Percentiles rank a stretch among this genome's conserved stretches.
Evolutionary conservation across 2,797 vertebrate species (phyloP).

Genomic region (Threskiornis aethiopicus): DNA sequence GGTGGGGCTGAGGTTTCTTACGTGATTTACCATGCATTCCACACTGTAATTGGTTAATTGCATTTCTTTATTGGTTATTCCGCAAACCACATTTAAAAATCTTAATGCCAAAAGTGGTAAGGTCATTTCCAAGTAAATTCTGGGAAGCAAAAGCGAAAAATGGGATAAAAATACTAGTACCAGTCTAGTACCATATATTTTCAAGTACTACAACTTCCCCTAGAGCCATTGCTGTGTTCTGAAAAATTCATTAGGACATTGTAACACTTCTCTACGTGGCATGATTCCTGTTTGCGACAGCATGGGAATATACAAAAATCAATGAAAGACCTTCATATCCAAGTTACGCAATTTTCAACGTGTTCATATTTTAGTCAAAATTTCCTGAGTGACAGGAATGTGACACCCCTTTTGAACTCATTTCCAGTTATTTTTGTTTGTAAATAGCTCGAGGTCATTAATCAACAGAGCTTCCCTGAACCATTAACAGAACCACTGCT

Average conservation of each 20-base stretch:
- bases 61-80: constrained; percentile 16
- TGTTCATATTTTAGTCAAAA: constrained; percentile 5
- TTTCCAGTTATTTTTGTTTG: constrained; percentile 56
- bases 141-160: background rate
- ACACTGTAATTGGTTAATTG: constrained; percentile 23
- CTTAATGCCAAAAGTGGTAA: background rate
- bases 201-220: background rate
- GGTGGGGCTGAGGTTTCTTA: background rate
- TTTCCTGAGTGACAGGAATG: background rate
- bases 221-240: background rate
- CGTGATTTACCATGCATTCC: background rate
- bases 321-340: background rate
- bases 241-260: background rate
- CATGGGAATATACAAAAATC: background rate
- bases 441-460: constrained; percentile 42
- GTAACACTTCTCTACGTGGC: background rate
- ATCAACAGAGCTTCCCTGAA: constrained; percentile 38
- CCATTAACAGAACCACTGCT: background rate
- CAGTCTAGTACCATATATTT: background rate
- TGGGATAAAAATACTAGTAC: background rate
- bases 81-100: constrained; percentile 29
- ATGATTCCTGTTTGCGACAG: background rate
- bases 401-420: constrained; percentile 22
- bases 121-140: constrained; percentile 11
- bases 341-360: background rate